Evolutionary conservation across 2,888 invertebrate genomes (phyloP).

Genomic region (Papilio demoleus): DNA sequence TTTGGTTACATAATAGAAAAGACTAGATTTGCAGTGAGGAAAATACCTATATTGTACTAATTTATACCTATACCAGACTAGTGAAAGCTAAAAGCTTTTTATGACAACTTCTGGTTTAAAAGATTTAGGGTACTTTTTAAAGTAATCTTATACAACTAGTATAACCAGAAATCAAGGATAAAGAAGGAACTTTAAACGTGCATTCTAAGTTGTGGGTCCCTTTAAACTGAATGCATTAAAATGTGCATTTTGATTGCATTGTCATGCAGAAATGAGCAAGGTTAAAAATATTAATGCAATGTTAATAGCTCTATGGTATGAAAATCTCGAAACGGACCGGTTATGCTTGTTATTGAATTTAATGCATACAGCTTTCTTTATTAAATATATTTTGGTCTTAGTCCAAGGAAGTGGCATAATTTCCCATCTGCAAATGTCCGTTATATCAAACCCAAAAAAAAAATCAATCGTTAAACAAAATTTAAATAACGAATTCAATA

Average conservation of each 20-base stretch:
- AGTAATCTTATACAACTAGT: conserved; percentile 22
- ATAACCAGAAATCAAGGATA: conserved; percentile 6
- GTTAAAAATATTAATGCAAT: conserved; percentile 75
- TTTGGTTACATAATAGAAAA: not conserved
- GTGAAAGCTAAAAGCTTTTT: conserved; percentile 3
- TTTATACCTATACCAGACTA: not conserved
- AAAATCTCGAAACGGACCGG: conserved; percentile 57
- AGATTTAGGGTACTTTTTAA: not conserved
- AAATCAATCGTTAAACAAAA: not conserved
- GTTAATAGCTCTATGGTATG: conserved; percentile 68
- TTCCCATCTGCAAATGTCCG: too few species aligned
- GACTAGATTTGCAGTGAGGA: too few species aligned
- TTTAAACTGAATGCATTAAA: conserved; percentile 17
- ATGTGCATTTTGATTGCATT: conserved; percentile 54
- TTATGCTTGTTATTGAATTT: conserved; percentile 51
- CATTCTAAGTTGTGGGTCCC: not conserved
- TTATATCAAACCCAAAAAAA: too few species aligned
- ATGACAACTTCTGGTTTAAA: not conserved
- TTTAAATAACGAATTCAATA: too few species aligned
- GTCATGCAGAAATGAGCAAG: conserved; percentile 75
- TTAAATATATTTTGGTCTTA: conserved; percentile 38
- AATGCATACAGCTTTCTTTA: conserved; percentile 34
- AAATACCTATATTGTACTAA: too few species aligned
- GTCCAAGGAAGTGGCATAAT: not conserved
- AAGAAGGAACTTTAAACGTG: not conserved